Conservation (phyloP, 1,140 invertebrate genomes). For the Neoseiulus cucumeris region DNA sequence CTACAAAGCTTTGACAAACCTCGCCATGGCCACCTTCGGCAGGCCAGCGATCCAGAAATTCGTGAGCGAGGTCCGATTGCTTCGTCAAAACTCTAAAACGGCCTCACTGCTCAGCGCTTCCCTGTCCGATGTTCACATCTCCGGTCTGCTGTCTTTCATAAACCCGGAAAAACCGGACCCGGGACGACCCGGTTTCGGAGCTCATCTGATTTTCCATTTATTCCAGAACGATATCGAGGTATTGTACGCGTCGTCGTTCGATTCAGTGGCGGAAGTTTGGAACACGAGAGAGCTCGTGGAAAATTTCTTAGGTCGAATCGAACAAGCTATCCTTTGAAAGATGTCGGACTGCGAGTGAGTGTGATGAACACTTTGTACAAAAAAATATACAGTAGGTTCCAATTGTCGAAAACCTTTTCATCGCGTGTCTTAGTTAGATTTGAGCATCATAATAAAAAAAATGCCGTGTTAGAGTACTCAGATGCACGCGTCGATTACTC, state of each 20-base stretch:
- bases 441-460: no score
- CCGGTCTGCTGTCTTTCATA: not conserved
- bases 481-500: no score
- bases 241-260: not conserved
- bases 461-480: no score
- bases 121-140: not conserved
- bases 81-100: not conserved
- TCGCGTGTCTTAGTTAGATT: no score
- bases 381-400: no score
- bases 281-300: no score
- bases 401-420: no score
- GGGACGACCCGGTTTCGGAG: not conserved
- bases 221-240: not conserved
- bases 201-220: not conserved
- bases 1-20: not conserved
- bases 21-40: not conserved
- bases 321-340: not conserved
- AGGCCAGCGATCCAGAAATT: not conserved
- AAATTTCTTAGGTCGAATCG: not conserved
- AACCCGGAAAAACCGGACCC: not conserved
- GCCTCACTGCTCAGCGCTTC: not conserved
- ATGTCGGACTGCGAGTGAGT: no score
- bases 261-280: not conserved
- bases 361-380: no score
- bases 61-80: not conserved